Conservation (phyloP, 2,113 vertebrate genomes). For the Mus pahari region DNA sequence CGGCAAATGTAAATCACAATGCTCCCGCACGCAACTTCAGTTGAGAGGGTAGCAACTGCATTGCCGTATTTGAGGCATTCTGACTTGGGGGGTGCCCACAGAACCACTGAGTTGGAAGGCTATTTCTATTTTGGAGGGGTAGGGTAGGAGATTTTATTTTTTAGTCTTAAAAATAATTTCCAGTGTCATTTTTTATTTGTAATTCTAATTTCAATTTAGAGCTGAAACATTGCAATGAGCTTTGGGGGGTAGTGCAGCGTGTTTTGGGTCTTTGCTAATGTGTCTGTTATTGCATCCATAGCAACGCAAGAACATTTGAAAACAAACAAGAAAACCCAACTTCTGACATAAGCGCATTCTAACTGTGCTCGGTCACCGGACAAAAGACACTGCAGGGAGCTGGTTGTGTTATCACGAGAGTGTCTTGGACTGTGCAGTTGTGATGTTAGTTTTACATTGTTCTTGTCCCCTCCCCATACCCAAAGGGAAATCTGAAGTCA, state of each 20-base stretch:
- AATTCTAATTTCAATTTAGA: slow-evolving; percentile 75
- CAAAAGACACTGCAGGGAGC: not conserved
- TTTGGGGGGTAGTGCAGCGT: slow-evolving; percentile 39
- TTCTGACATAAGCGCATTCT: slow-evolving; percentile 63
- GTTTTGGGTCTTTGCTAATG: slow-evolving; percentile 67
- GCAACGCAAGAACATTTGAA: slow-evolving; percentile 48
- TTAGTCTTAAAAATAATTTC: slow-evolving; percentile 76
- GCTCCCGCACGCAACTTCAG: slow-evolving; percentile 58
- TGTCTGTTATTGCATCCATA: slow-evolving; percentile 46
- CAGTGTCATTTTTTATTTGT: slow-evolving; percentile 71
- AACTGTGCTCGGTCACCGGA: not conserved
- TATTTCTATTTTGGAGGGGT: slow-evolving; percentile 19
- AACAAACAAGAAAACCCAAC: not conserved
- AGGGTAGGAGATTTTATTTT: slow-evolving; percentile 51
- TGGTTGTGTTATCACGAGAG: not conserved
- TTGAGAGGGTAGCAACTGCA: slow-evolving; percentile 42
- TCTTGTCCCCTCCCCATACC: not conserved
- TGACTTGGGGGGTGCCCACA: slow-evolving; percentile 4
- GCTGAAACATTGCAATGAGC: slow-evolving; percentile 55
- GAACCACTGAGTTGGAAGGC: slow-evolving; percentile 46
- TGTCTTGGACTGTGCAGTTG: not conserved
- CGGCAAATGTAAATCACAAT: slow-evolving; percentile 77
- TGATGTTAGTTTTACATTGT: not conserved
- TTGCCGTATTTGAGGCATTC: slow-evolving; percentile 21
- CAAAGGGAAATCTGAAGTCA: not conserved